phyloP scores from a whole-genome alignment of 2,797 vertebrate genomes.

The Sandelia bainsii region DNA sequence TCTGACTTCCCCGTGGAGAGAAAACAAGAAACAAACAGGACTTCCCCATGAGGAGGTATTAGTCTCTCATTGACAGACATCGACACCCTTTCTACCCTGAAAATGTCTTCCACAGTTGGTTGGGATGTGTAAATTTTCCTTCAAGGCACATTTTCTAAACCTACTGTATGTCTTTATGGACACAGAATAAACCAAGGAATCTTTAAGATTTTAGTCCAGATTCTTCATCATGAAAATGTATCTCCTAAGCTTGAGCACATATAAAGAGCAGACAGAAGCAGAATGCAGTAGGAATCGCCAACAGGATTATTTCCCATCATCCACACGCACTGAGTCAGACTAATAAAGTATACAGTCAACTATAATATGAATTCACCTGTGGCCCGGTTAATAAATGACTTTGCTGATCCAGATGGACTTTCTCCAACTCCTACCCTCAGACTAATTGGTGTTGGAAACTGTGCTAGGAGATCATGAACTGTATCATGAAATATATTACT shows the following conservation, averaged over 20 bases:
- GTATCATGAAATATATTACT: conserved; percentile 28
- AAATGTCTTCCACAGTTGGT: neutral
- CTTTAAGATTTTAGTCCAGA: neutral
- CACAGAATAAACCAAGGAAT: neutral
- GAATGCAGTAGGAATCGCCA: neutral
- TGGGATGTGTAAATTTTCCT: neutral
- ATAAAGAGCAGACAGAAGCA: neutral
- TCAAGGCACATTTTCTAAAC: neutral
- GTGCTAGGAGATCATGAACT: conserved; percentile 1
- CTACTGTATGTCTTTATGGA: neutral
- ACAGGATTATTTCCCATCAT: conserved; percentile 7
- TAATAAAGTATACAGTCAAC: conserved; percentile 15
- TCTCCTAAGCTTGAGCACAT: neutral
- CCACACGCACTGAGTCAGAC: conserved; percentile 17
- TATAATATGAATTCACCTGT: conserved; percentile 33
- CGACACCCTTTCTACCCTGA: conserved; percentile 15
- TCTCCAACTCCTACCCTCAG: conserved; percentile 7
- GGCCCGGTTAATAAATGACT: conserved; percentile 5
- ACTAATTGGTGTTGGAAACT: conserved; percentile 34
- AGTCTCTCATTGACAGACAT: conserved; percentile 17
- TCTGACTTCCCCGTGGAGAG: conserved; percentile 15
- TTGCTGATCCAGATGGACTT: conserved; percentile 7
- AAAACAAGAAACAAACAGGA: conserved; percentile 31
- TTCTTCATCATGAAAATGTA: neutral
- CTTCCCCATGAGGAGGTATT: conserved; percentile 36